Percentiles rank a stretch among this genome's conserved stretches.
phyloP scores from a whole-genome alignment of 2,113 vertebrate species.

The Pongo pygmaeus region DNA sequence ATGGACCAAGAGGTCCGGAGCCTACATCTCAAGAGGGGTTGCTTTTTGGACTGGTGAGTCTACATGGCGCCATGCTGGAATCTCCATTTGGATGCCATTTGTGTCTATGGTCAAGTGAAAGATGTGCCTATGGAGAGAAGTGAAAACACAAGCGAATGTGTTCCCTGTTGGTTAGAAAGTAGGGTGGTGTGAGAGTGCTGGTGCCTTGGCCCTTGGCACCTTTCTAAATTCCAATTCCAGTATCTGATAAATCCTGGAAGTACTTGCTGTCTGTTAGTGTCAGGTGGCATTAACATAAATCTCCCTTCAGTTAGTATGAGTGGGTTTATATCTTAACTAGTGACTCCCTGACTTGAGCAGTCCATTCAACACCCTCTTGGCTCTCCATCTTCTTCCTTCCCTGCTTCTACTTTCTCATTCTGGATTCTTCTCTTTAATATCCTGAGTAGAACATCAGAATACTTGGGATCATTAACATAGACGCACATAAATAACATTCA shows the following conservation, averaged over 20 bases:
- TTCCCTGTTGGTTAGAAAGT: not conserved
- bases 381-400: not conserved
- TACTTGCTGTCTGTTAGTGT: not conserved
- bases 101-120: not conserved
- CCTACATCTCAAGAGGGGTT: not conserved
- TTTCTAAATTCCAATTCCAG: not conserved
- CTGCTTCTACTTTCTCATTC: not conserved
- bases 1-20: not conserved
- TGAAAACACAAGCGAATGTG: too few species aligned
- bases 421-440: not conserved
- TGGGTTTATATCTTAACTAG: not conserved
- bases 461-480: not conserved
- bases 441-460: too few species aligned
- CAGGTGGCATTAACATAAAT: not conserved
- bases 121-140: not conserved
- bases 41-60: not conserved
- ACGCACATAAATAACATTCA: not conserved
- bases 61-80: not conserved
- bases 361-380: fast-evolving
- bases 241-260: not conserved
- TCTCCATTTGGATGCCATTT: too few species aligned
- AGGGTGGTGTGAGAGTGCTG: not conserved
- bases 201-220: not conserved
- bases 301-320: not conserved
- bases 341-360: too few species aligned